phyloP scores from a whole-genome alignment of 2,113 vertebrate genomes.

The Calyptomena viridis region DNA sequence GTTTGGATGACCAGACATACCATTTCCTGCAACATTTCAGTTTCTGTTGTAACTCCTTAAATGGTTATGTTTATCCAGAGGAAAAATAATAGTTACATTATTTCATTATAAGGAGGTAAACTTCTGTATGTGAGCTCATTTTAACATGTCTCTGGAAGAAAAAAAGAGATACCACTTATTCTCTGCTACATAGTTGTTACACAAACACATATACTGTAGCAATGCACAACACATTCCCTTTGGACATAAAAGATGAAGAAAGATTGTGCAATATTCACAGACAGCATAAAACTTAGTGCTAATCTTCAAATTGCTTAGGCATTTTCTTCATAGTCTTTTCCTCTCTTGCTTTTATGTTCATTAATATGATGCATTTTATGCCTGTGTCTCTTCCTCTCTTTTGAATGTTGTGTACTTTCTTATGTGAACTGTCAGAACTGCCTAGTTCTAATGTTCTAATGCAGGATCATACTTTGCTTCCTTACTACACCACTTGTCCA shows the following conservation, averaged over 20 bases:
- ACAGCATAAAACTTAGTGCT: not conserved
- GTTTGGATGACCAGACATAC: not conserved
- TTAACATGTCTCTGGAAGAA: not conserved
- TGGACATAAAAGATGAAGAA: not conserved
- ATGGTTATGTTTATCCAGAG: not conserved
- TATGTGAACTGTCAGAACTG: not conserved
- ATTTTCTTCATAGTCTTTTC: not conserved
- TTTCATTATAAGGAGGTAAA: not conserved
- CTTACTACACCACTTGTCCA: conserved; percentile 2
- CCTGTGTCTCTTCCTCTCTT: not conserved
- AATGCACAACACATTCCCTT: not conserved
- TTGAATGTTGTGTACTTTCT: not conserved
- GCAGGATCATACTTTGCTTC: not conserved
- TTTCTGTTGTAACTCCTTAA: not conserved
- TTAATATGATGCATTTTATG: not conserved
- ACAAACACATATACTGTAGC: not conserved
- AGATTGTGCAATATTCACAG: not conserved
- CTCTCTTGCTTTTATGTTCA: not conserved
- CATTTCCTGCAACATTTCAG: not conserved
- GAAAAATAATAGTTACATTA: not conserved
- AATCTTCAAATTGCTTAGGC: not conserved
- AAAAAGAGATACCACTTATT: not conserved
- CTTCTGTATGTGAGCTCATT: not conserved
- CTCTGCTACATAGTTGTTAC: not conserved
- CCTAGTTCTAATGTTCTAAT: conserved; percentile 14